Evolutionary conservation across 53 echinoderm and acorn worm species (phyloP).

Genomic region (Paelopatides confundens): DNA sequence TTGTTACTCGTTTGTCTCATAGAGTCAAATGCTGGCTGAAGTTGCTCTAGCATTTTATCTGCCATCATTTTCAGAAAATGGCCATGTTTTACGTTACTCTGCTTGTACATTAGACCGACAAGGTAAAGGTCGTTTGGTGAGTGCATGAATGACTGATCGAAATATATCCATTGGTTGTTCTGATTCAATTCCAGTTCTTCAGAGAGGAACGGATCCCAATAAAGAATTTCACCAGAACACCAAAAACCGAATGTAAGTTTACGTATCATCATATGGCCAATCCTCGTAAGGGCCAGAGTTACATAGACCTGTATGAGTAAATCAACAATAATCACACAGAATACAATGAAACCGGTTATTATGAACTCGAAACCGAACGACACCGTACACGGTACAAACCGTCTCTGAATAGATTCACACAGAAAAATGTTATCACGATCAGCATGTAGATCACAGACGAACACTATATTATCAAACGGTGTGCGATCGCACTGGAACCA

Average conservation of each 20-base stretch:
- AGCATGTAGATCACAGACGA: conserved; percentile 14
- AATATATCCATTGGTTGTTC: neutral
- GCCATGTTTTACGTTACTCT: conserved; percentile 5
- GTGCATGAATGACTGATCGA: conserved; percentile 1
- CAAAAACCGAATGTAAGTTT: neutral
- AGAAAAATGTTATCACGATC: conserved; percentile 2
- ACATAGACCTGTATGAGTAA: neutral
- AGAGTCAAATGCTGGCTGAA: conserved; percentile 4
- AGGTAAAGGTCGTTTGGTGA: conserved; percentile 21
- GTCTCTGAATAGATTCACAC: neutral
- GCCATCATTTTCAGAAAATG: conserved; percentile 37
- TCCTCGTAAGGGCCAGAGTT: neutral
- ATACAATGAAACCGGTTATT: neutral
- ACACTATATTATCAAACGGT: neutral
- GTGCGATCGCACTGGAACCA: conserved; percentile 1
- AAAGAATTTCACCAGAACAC: neutral
- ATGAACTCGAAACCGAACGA: conserved; percentile 19
- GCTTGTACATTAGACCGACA: neutral
- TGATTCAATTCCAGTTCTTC: neutral
- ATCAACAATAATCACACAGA: neutral
- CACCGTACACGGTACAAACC: conserved; percentile 1
- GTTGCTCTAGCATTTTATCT: neutral
- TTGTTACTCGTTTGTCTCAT: neutral
- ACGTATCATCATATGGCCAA: neutral
- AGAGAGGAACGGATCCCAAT: conserved; percentile 7